These are phyloP conservation scores for Pogoniulus pusillus DNA, from an alignment of 2,797 vertebrate species.

Conservation along the genomic window DNA sequence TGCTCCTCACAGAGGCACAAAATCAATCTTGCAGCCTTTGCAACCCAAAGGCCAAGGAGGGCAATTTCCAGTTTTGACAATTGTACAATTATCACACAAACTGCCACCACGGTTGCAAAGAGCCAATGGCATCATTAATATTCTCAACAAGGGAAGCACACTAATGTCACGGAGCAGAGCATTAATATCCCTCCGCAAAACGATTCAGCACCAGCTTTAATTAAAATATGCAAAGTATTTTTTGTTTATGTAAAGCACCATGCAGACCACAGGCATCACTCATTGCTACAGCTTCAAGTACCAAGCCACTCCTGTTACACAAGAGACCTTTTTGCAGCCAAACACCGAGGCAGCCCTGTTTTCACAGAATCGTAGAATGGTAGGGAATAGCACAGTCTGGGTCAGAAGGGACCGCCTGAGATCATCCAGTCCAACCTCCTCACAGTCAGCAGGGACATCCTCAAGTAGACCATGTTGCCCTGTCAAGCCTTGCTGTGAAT, in stretches of 20 bases:
- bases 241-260: neutral
- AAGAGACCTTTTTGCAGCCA: neutral
- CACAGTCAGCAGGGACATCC: no score
- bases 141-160: neutral
- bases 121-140: neutral
- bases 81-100: neutral
- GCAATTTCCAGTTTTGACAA: neutral
- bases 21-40: neutral
- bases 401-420: no score
- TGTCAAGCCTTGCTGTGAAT: no score
- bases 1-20: neutral
- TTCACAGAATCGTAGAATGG: neutral
- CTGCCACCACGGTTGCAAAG: neutral
- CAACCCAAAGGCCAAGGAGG: neutral
- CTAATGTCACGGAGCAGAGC: neutral
- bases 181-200: neutral
- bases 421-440: neutral
- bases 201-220: neutral
- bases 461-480: no score
- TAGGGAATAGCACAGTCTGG: no score
- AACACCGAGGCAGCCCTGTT: rapidly evolving
- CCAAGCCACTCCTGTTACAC: neutral
- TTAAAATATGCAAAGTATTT: constrained; percentile 8
- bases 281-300: neutral
- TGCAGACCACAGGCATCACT: neutral